Evolutionary conservation across 2,113 vertebrate genomes (phyloP).

Genomic region (Carassius gibelio): DNA sequence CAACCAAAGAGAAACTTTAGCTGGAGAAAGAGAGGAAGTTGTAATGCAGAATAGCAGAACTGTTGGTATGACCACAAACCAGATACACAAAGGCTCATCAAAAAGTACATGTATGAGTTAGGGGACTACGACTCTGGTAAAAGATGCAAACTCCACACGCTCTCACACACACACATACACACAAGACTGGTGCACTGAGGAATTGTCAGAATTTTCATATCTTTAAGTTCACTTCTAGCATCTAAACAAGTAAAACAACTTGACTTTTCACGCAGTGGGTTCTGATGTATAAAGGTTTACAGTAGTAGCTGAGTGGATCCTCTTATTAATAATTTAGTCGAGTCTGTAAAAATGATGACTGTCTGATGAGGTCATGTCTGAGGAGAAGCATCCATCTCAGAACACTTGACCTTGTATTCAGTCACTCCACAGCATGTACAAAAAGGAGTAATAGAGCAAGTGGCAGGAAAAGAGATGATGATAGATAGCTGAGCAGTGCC

Average conservation of each 20-base stretch:
- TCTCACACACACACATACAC: background rate
- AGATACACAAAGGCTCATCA: background rate
- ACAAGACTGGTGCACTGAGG: background rate
- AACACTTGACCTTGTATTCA: constrained; percentile 27
- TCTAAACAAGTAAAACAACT: background rate
- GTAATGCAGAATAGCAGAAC: background rate
- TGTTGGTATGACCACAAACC: background rate
- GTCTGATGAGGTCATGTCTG: background rate
- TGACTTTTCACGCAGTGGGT: background rate
- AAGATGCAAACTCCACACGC: background rate
- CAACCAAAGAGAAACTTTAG: constrained; percentile 1
- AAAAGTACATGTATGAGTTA: background rate
- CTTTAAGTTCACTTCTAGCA: background rate
- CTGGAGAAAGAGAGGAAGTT: background rate
- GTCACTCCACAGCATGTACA: constrained; percentile 1
- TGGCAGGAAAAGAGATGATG: background rate
- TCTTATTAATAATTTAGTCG: constrained; percentile 16
- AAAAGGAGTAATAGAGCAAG: background rate
- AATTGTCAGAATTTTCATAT: background rate
- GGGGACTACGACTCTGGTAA: background rate
- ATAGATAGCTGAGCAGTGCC: background rate
- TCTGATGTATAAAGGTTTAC: background rate
- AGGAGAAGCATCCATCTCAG: constrained; percentile 6
- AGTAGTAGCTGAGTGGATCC: background rate
- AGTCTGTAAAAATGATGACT: background rate